Evolutionary conservation across 2,888 invertebrate genomes (phyloP).

Genomic region (Thymelicus sylvestris): DNA sequence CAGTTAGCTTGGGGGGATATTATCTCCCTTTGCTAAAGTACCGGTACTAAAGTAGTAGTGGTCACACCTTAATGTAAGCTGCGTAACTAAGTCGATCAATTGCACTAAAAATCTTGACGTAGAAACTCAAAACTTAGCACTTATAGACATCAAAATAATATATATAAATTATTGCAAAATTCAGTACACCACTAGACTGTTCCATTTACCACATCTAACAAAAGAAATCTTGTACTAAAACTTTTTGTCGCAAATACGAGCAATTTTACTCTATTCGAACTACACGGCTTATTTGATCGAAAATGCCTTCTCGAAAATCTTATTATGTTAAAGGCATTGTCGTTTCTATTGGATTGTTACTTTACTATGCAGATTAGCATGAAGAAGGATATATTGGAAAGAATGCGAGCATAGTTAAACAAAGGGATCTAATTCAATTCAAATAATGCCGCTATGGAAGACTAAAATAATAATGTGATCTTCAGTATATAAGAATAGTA

Average conservation of each 20-base stretch:
- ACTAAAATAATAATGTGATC: no score
- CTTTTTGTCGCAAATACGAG: slow-evolving; percentile 9
- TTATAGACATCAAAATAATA: no score
- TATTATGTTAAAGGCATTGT: not conserved
- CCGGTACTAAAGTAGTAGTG: no score
- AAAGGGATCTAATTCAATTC: no score
- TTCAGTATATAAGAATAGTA: no score
- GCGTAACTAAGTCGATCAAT: no score
- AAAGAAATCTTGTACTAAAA: slow-evolving; percentile 1
- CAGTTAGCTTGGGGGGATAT: no score
- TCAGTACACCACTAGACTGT: not conserved
- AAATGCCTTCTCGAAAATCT: slow-evolving; percentile 3
- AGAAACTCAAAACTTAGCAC: no score
- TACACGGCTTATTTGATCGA: slow-evolving; percentile 12
- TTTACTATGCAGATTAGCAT: slow-evolving; percentile 1
- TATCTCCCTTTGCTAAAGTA: no score
- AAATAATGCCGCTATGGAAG: no score
- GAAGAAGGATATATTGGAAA: not conserved
- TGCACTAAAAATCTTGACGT: no score
- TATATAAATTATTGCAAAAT: not conserved
- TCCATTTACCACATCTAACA: not conserved
- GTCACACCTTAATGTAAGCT: no score
- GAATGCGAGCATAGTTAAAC: not conserved
- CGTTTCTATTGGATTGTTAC: slow-evolving; percentile 6
- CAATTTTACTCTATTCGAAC: slow-evolving; percentile 5